Conservation (phyloP, 2,888 invertebrate genomes). For the Baccha elongata region DNA sequence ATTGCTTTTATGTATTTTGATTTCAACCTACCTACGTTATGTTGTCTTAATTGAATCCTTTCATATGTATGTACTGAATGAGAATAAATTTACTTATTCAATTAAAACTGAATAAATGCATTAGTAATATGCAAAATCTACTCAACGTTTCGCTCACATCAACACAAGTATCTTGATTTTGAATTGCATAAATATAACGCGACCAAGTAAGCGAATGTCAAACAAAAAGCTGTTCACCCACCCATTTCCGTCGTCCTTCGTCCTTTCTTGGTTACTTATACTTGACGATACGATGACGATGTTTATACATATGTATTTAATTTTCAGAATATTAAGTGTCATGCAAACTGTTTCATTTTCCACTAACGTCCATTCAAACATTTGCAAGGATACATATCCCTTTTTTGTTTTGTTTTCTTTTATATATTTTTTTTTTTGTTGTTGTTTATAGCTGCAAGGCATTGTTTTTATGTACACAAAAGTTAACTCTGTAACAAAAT, state of each 20-base stretch:
- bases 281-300: not conserved
- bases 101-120: conserved; percentile 57
- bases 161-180: not conserved
- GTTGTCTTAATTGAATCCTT: not conserved
- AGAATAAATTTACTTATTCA: conserved; percentile 26
- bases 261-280: not conserved
- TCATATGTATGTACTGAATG: not conserved
- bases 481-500: not conserved
- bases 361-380: conserved; percentile 25
- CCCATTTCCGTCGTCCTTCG: not conserved
- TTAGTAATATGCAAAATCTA: conserved; percentile 17
- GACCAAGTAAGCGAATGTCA: conserved; percentile 34
- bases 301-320: not conserved
- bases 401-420: not conserved
- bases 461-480: not conserved
- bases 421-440: not conserved
- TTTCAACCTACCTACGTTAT: not conserved
- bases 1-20: not conserved
- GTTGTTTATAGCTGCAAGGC: not conserved
- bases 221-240: conserved; percentile 8
- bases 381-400: not conserved
- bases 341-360: conserved; percentile 21
- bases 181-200: conserved; percentile 33
- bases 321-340: conserved; percentile 26
- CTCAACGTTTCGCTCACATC: not conserved